Conservation (phyloP, 1,140 invertebrate genomes). For the Pentalonia nigronervosa region DNA sequence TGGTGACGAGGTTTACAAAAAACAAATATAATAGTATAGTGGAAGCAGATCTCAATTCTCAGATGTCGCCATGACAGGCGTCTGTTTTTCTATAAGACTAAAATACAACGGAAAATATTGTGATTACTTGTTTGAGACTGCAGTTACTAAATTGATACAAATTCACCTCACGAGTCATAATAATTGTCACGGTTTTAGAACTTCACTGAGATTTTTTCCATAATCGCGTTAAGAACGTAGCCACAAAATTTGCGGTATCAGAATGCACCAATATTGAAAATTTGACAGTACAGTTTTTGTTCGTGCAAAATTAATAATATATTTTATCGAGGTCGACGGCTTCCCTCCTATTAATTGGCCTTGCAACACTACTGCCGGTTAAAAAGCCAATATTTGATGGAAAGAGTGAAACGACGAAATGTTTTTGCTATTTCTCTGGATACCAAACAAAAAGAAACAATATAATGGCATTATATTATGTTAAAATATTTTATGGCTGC, state of each 20-base stretch:
- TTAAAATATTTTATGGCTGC: constrained; percentile 16
- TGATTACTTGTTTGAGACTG: neutral
- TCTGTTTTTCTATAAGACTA: neutral
- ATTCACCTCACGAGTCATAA: neutral
- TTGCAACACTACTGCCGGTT: neutral
- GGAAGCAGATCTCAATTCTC: neutral
- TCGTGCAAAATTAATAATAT: neutral
- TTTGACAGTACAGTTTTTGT: neutral
- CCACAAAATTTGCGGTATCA: neutral
- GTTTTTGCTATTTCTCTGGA: neutral
- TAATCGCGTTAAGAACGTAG: neutral
- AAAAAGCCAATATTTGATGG: neutral
- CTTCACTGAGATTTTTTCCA: neutral
- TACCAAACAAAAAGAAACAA: neutral
- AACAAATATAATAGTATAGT: neutral
- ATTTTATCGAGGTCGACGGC: neutral
- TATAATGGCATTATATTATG: neutral
- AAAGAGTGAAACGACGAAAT: neutral
- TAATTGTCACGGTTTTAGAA: neutral
- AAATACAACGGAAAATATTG: neutral
- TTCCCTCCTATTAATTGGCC: neutral
- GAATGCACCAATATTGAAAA: neutral
- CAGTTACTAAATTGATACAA: neutral
- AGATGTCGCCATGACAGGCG: neutral
- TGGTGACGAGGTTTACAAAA: neutral